phyloP scores from a whole-genome alignment of 2,888 invertebrate species.

The Helleia helle region DNA sequence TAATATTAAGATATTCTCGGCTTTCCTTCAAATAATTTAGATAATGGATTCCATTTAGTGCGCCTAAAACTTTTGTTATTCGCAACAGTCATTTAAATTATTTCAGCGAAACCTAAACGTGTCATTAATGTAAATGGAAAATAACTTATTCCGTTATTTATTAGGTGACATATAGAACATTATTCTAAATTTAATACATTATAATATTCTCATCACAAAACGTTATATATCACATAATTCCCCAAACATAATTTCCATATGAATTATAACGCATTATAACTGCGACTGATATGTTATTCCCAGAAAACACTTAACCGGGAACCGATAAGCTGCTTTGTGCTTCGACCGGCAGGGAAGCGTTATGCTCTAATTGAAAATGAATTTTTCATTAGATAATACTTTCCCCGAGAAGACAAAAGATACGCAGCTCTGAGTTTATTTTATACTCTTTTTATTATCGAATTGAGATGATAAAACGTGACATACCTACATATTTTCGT shows the following conservation, averaged over 20 bases:
- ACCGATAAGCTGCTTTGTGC: conserved; percentile 19
- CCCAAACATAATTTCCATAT: not conserved
- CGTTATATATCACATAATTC: no score
- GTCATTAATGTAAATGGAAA: not conserved
- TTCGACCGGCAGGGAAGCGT: not conserved
- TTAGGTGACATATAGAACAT: no score
- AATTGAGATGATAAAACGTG: not conserved
- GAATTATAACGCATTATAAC: not conserved
- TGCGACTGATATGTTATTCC: conserved; percentile 2
- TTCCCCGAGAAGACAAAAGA: not conserved
- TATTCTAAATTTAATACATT: no score
- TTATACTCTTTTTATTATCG: not conserved
- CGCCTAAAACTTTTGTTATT: not conserved
- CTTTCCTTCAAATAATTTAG: conserved; percentile 7
- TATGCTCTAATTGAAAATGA: conserved; percentile 6
- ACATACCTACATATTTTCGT: not conserved
- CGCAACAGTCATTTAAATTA: not conserved
- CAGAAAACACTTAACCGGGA: conserved; percentile 16
- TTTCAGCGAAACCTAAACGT: not conserved
- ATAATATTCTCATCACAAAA: no score
- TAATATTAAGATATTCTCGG: conserved; percentile 32
- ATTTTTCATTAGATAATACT: conserved; percentile 13
- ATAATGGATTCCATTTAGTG: conserved; percentile 2
- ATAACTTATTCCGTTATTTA: no score
- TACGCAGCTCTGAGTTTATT: not conserved